Evolutionary conservation across 2,797 vertebrate genomes (phyloP), one percentile per base, ranked within the genome.

Genomic region (Anguilla obscura): DNA sequence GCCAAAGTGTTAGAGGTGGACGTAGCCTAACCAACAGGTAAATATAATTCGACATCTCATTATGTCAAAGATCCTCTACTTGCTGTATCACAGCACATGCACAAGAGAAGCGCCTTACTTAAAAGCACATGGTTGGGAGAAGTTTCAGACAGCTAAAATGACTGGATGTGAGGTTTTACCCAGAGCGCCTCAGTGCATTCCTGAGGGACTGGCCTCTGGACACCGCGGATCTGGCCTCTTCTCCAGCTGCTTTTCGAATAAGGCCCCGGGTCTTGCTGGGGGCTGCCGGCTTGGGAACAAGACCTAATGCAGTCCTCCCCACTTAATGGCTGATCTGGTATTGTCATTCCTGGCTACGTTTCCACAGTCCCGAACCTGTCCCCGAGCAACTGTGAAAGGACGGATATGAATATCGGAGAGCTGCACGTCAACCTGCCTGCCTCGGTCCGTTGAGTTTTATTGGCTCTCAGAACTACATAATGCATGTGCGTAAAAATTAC

Each of bases 181-280:
- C 76, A 40, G 76, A 40, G 33, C 4, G 9, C 76, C 40, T 2
- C 40, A 1, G 27, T 40, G 21, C 6, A 33, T 9, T 50, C 36
- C 24, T n/a, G 45, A 50, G 79, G 21, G 79, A 82, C 18, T 14
- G 10, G 24, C n/a, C 45, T 50, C 40, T 82, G 40, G 6, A 21
- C 5, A 48, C 79, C 24, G 79, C 21, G 18, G 40, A 8, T 82
- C 79, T 58, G 21, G 66, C 69, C 60, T 93, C 92, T 93, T 91
- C 91, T 88, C 94, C 94, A 96, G 96, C 95, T 97, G 95, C 95
- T 96, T 95, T 95, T 93, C 93, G 94, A 95, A 96, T 96, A 95
- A 92, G 94, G 90, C 89, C 50, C 91, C 0, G 74, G 92, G 89
- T 88, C 89, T 96, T 94, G 94, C 95, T 92, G 92, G 90, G 95